These are phyloP conservation scores for Perognathus longimembris DNA, from an alignment of 2,113 vertebrate species.

Conservation along the genomic window DNA sequence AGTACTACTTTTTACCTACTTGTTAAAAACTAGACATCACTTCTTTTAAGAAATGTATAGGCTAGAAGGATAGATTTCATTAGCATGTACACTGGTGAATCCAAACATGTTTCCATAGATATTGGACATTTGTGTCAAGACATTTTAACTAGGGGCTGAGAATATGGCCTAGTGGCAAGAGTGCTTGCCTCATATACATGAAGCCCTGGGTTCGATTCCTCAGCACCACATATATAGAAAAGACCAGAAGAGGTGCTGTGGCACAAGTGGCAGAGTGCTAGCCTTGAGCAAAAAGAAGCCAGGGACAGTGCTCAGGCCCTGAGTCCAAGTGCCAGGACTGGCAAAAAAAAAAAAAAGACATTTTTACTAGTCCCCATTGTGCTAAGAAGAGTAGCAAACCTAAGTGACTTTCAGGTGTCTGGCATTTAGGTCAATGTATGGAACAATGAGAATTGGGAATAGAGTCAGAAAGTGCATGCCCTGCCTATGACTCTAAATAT, in stretches of 20 bases:
- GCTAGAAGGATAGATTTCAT: background rate
- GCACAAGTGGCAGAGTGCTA: too few species aligned
- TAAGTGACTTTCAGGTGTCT: background rate
- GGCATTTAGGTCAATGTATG: background rate
- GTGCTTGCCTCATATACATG: too few species aligned
- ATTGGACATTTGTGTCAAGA: background rate
- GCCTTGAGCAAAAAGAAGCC: too few species aligned
- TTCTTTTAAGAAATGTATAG: background rate
- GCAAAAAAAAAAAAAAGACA: too few species aligned
- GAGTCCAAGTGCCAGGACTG: too few species aligned
- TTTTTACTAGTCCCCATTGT: conserved; percentile 15
- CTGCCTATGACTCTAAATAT: conserved; percentile 27
- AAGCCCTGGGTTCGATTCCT: too few species aligned
- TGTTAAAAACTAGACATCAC: background rate
- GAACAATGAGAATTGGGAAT: background rate
- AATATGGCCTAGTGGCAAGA: too few species aligned
- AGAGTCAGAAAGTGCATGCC: background rate
- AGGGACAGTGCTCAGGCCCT: too few species aligned
- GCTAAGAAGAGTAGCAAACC: background rate
- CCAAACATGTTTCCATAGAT: conserved; percentile 40
- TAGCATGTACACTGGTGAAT: background rate
- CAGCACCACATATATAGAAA: too few species aligned
- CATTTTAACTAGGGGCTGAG: too few species aligned
- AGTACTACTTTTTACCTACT: background rate
- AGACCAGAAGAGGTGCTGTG: too few species aligned